Evolutionary conservation across 2,888 invertebrate genomes (phyloP).

Genomic region (Drosophila testacea): DNA sequence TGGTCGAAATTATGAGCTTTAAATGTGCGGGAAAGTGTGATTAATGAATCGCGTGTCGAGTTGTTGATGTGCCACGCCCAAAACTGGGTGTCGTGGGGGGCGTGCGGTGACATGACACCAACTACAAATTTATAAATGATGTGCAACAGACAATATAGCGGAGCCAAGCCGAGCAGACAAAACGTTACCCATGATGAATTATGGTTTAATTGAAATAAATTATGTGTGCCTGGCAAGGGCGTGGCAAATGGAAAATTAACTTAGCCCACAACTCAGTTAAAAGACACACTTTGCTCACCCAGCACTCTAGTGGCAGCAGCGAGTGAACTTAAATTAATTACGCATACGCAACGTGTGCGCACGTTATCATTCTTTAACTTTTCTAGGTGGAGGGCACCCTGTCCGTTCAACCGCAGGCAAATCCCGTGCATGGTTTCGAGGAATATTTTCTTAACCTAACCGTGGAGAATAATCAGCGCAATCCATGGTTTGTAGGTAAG

Average conservation of each 20-base stretch:
- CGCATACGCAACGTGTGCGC: conserved; percentile 60
- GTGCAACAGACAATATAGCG: conserved; percentile 22
- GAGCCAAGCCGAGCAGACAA: conserved; percentile 17
- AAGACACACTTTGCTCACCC: not conserved
- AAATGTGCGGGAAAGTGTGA: conserved; percentile 73
- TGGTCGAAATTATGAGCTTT: conserved; percentile 65
- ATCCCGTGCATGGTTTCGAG: conserved; percentile 94
- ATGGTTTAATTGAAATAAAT: conserved; percentile 80
- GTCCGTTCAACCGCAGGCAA: conserved; percentile 97
- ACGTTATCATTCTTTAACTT: conserved; percentile 1
- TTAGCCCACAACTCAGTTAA: conserved; percentile 18
- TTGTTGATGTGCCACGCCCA: conserved; percentile 45
- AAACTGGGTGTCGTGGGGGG: conserved; percentile 29
- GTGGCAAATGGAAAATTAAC: conserved; percentile 65
- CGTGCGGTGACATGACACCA: conserved; percentile 55
- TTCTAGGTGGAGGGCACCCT: conserved; percentile 93
- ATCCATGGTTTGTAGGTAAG: conserved; percentile 97
- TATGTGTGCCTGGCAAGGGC: conserved; percentile 31
- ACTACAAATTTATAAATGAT: conserved; percentile 71
- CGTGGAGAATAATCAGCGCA: conserved; percentile 94
- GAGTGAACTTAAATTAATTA: conserved; percentile 59
- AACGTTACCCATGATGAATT: conserved; percentile 74
- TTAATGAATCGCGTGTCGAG: conserved; percentile 63
- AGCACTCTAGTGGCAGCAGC: not conserved
- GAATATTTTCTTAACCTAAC: conserved; percentile 94